Base-by-base conservation (phyloP, 2,113 vertebrate species). In the Stercorarius parasiticus region DNA sequence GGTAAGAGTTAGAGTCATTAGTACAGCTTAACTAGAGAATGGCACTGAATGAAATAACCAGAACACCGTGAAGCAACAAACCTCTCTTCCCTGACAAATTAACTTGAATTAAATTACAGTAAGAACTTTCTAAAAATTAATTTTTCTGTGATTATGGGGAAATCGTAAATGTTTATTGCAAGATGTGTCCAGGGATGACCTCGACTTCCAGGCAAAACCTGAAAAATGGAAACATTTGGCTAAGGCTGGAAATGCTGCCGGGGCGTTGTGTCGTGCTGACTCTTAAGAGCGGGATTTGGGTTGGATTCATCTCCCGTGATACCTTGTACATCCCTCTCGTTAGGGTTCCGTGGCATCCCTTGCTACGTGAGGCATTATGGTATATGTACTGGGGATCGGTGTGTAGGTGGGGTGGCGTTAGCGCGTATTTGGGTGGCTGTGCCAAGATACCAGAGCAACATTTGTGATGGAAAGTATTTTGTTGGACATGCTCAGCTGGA, bases 331-430 rank as follows among this genome's bases (percentile, higher is more conserved):
- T 22, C 34, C 53, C 27, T 49, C 38, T 26, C 0, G 0, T 7
- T 22, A 9, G n/a, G 77, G 26, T 43, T 26, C 40, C 32, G 4
- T 1, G 11, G 49, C 36, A 38, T 22, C 66, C 61, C 26, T 19
- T 45, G 32, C 49, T 16, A 0, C 1, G n/a, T 15, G 65, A 38
- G 36, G 53, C 22, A 9, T 2, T 15, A 2, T 0, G 2, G 40
- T 9, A 2, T 3, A 2, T 8, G 25, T 12, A 2, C 2, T 5
- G 19, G 58, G 55, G 11, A 4, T 0, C 7, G 53, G 30, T 23
- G 61, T 7, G 1, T 8, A 8, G 50, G 1, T 9, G 55, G 43
- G 55, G 27, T 0, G 2, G 5, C 3, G 1, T 0, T 20, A 26
- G 27, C 32, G 19, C 3, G 0, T 29, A 5, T 43, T 32, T 29